Evolutionary conservation across 2,113 vertebrate species (phyloP).

Genomic region (Misgurnus mizolepis): DNA sequence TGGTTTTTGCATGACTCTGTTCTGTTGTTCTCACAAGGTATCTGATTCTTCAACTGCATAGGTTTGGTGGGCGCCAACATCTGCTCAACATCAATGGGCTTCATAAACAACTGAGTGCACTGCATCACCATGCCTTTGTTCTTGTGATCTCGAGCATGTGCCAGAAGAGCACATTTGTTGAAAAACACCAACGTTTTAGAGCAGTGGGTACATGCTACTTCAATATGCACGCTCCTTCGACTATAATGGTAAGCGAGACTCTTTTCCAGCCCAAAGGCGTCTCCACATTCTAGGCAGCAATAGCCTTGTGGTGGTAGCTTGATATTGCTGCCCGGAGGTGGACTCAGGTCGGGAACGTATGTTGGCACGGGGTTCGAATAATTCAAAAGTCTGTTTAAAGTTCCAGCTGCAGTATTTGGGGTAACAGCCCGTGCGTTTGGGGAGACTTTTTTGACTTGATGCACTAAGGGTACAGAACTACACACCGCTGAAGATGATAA

Average conservation of each 20-base stretch:
- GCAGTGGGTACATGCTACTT: constrained; percentile 91
- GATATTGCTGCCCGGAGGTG: constrained; percentile 83
- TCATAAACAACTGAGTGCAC: constrained; percentile 93
- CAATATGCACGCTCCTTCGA: constrained; percentile 91
- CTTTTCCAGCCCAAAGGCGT: constrained; percentile 90
- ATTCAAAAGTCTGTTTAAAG: constrained; percentile 86
- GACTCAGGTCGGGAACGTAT: constrained; percentile 89
- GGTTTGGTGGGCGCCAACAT: constrained; percentile 80
- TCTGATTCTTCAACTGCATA: constrained; percentile 56
- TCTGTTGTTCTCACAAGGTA: constrained; percentile 47
- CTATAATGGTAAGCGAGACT: constrained; percentile 88
- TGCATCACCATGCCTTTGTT: constrained; percentile 91
- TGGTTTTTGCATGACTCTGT: constrained; percentile 54
- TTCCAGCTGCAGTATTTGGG: constrained; percentile 77
- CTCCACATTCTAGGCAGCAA: constrained; percentile 92
- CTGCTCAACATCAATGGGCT: constrained; percentile 86
- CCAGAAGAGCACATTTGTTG: constrained; percentile 92
- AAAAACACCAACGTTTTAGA: constrained; percentile 88
- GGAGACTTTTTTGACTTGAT: constrained; percentile 86
- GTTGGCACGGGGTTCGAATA: constrained; percentile 88
- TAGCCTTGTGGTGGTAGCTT: constrained; percentile 86
- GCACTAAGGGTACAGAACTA: constrained; percentile 87
- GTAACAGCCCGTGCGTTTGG: constrained; percentile 58
- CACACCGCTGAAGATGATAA: constrained; percentile 74
- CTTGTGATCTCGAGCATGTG: constrained; percentile 92